A percentile compares a stretch with the other conserved stretches of the same genome.
phyloP scores from a whole-genome alignment of 2,113 vertebrate species.

The Lampris megalopsis region DNA sequence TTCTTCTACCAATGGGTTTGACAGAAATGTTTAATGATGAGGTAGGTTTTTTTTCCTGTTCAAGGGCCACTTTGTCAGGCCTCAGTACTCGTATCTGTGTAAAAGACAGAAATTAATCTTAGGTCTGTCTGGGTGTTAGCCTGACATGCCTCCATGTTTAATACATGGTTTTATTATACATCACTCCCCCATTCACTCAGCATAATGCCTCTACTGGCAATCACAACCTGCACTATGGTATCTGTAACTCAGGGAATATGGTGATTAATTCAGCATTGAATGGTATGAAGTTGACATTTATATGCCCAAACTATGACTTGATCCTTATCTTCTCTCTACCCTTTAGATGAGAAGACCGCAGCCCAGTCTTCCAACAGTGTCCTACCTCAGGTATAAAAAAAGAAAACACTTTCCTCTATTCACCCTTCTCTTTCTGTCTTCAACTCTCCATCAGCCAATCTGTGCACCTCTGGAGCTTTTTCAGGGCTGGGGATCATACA shows the following conservation, averaged over 20 bases:
- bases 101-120: conserved; percentile 39
- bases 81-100: background rate
- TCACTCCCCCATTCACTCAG: conserved; percentile 23
- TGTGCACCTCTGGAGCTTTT: background rate
- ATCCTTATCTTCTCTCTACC: conserved; percentile 26
- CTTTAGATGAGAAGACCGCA: conserved; percentile 69
- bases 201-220: conserved; percentile 28
- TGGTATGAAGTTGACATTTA: background rate
- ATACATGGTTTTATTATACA: conserved; percentile 59
- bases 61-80: conserved; percentile 28
- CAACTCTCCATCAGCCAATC: background rate
- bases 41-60: conserved; percentile 14
- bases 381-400: conserved; percentile 81
- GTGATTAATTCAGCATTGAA: conserved; percentile 22
- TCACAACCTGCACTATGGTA: background rate
- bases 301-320: conserved; percentile 1
- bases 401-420: background rate
- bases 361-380: conserved; percentile 75
- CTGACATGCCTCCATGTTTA: conserved; percentile 41
- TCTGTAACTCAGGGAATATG: background rate
- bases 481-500: background rate
- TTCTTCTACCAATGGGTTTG: background rate
- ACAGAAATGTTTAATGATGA: conserved; percentile 28
- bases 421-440: background rate
- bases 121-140: conserved; percentile 25